Base-by-base conservation (phyloP, 2,113 vertebrate genomes). In the Oryzias woworae region DNA sequence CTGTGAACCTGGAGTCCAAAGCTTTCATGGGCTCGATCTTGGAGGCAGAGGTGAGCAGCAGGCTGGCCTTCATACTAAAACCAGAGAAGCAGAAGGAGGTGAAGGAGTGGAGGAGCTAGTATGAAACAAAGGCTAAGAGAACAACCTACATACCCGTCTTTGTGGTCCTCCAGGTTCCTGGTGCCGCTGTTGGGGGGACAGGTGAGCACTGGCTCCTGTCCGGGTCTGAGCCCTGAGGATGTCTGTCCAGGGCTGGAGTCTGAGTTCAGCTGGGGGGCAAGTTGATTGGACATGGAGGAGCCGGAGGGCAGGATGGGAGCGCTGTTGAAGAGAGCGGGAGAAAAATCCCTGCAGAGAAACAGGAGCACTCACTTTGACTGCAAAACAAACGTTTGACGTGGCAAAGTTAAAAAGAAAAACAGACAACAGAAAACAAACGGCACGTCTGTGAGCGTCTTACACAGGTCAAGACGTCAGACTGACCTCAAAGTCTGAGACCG, bases 21-120 rank as follows among this genome's bases (percentile, higher is more conserved):
- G 97, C 97, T 86, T 96, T 99, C 96, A 98, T 99, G 0, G 96
- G 96, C 59, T 99, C 96, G 0, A 98, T 98, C 89, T 96, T 97
- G 74, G 95, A 92, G 48, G 96, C 93, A 22, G 95, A 92, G 0
- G 93, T 94, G 74, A 98, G 82, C 54, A 96, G 89, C 18, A 95
- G 91, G 59, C 86, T 89, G 20, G 93, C 83, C 0, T 92, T 92
- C 20, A 92, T 69, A 4, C 93, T 91, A 70, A 69, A 78, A 62
- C 0, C 63, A 68, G 0, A 26, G 36, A 15, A 23, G 7, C 14
- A 3, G 1, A 23, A 51, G 7, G 15, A 53, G 53, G n/a, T 4
- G 24, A 44, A 23, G 2, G 42, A 28, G 2, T 0, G 8, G 0
- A 0, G 4, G 16, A 23, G 18, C 1, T 22, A 22, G 49, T 36